phyloP scores from a whole-genome alignment of 2,113 vertebrate species.

The Petaurus breviceps region DNA sequence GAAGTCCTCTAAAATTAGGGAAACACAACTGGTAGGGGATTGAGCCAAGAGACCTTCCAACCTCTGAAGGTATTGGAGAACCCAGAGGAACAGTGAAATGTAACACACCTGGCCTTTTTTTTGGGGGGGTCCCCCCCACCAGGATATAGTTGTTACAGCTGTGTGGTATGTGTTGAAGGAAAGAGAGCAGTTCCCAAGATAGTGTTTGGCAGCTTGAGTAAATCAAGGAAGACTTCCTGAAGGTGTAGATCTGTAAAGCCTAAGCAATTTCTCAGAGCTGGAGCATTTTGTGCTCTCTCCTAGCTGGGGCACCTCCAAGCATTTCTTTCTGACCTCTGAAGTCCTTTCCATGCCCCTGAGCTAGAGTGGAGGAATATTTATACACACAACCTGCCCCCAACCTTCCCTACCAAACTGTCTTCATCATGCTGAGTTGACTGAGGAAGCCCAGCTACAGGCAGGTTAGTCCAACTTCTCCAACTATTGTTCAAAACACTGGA shows the following conservation, averaged over 20 bases:
- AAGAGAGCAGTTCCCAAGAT: neutral
- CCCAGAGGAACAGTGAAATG: neutral
- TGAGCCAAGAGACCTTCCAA: neutral
- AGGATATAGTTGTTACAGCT: neutral
- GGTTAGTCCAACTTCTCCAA: conserved; percentile 33
- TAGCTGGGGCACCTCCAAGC: conserved; percentile 3
- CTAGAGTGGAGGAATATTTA: no score
- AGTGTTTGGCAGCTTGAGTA: neutral
- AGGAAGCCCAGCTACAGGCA: conserved; percentile 17
- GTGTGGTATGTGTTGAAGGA: neutral
- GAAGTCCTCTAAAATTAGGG: no score
- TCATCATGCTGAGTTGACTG: neutral
- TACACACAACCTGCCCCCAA: conserved; percentile 5
- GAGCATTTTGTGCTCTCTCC: neutral
- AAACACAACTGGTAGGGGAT: no score
- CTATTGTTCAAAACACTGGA: conserved; percentile 26
- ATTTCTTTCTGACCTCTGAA: neutral
- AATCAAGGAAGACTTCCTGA: conserved; percentile 22
- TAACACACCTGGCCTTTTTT: neutral
- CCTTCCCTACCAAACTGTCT: neutral
- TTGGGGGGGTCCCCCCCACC: no score
- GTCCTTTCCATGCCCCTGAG: neutral
- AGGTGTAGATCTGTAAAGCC: conserved; percentile 2
- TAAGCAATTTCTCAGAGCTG: neutral
- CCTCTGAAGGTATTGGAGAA: neutral